These are phyloP conservation scores for Eonycteris spelaea DNA, from an alignment of 2,113 vertebrate genomes.

Conservation along the genomic window DNA sequence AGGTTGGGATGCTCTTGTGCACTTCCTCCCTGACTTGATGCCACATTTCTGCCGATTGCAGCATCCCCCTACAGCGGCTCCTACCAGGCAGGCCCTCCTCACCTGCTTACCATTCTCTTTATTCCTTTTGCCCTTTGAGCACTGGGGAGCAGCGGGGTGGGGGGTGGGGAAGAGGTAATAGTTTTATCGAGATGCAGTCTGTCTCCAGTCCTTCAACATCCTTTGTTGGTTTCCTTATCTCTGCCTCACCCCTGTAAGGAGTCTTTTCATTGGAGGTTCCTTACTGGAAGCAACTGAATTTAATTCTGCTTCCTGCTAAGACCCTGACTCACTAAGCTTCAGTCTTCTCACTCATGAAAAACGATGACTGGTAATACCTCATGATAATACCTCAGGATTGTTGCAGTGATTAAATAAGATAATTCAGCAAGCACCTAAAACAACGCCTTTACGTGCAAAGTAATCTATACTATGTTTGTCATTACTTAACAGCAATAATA, in stretches of 20 bases:
- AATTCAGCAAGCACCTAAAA: background rate
- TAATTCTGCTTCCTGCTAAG: background rate
- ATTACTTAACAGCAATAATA: background rate
- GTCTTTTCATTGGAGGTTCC: background rate
- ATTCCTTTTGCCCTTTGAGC: background rate
- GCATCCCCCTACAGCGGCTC: too few relatives aligned
- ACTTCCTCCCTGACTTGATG: background rate
- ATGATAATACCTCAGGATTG: background rate
- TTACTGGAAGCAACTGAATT: background rate
- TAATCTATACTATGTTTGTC: background rate
- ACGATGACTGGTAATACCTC: background rate
- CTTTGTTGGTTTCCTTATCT: background rate
- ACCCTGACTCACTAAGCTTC: background rate
- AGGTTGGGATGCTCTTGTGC: background rate
- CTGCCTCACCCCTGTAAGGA: background rate
- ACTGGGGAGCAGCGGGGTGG: too few relatives aligned
- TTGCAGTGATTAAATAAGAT: background rate
- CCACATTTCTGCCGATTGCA: background rate
- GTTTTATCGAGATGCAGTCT: background rate
- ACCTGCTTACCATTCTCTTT: fast-evolving
- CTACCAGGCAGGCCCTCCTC: background rate
- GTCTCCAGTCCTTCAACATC: background rate
- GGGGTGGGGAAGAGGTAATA: background rate
- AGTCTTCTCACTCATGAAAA: background rate
- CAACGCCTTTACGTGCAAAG: background rate